Percentiles rank a stretch among this genome's conserved stretches.
Conservation (phyloP, 2,888 invertebrate genomes). For the Alcis repandata region DNA sequence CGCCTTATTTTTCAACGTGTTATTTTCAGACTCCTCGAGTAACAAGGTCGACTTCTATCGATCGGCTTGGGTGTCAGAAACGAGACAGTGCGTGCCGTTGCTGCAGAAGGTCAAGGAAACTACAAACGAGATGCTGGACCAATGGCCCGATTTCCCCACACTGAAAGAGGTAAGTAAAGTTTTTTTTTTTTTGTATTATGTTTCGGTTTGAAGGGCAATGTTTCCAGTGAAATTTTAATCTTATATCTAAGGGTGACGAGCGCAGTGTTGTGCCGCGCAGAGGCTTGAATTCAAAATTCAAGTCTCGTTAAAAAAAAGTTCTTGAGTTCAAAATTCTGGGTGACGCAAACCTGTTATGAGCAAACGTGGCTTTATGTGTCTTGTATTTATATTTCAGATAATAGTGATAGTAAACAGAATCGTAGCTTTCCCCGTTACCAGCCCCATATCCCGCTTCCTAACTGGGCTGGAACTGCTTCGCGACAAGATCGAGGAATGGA, state of each 20-base stretch:
- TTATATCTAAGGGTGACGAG: no score
- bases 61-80: conserved; percentile 93
- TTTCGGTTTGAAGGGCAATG: no score
- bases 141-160: conserved; percentile 97
- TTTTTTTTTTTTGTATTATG: no score
- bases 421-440: conserved; percentile 90
- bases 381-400: conserved; percentile 80
- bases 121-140: conserved; percentile 88
- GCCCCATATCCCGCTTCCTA: conserved; percentile 95
- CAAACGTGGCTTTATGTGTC: no score
- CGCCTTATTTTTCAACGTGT: not conserved
- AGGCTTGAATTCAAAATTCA: no score
- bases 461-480: conserved; percentile 96
- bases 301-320: no score
- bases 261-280: no score
- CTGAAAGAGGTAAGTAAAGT: conserved; percentile 90
- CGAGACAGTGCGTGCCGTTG: conserved; percentile 90
- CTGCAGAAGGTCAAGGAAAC: conserved; percentile 88
- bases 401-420: conserved; percentile 89
- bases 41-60: conserved; percentile 91
- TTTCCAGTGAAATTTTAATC: no score
- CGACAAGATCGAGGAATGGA: conserved; percentile 96
- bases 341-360: no score
- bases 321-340: no score
- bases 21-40: conserved; percentile 61